phyloP scores from a whole-genome alignment of 2,888 invertebrate species.

The Glyphotaelius pellucidus region DNA sequence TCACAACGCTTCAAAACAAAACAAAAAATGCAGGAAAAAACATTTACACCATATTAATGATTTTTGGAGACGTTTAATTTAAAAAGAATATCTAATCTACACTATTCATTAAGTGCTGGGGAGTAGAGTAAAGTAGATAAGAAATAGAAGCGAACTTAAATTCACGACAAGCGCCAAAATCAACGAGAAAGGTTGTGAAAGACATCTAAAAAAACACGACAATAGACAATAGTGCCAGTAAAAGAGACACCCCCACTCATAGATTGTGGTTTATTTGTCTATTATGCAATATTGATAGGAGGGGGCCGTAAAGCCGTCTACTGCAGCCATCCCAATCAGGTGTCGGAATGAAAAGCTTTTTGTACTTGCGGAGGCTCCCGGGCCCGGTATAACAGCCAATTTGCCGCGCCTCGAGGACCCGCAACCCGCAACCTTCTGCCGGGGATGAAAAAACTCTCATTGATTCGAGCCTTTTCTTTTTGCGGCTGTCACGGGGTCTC shows the following conservation, averaged over 20 bases:
- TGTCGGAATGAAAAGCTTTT: slow-evolving; percentile 54
- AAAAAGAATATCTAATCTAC: too few species aligned
- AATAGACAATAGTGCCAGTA: not conserved
- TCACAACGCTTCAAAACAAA: too few species aligned
- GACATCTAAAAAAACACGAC: not conserved
- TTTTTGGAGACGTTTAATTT: too few species aligned
- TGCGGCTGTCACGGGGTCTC: slow-evolving; percentile 56
- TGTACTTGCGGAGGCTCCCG: slow-evolving; percentile 21
- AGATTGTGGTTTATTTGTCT: slow-evolving; percentile 29
- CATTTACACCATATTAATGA: too few species aligned
- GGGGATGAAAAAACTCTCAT: slow-evolving; percentile 52
- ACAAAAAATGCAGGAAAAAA: too few species aligned
- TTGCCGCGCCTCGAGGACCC: slow-evolving; percentile 34
- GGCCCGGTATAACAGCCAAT: slow-evolving; percentile 54
- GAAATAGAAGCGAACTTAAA: not conserved
- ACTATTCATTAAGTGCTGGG: too few species aligned
- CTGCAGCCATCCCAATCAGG: slow-evolving; percentile 50
- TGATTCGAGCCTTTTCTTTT: slow-evolving; percentile 64
- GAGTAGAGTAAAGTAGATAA: not conserved
- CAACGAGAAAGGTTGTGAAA: not conserved
- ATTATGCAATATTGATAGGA: slow-evolving; percentile 43
- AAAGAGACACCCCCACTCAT: slow-evolving; percentile 3
- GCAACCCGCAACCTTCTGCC: slow-evolving; percentile 6
- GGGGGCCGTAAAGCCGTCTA: slow-evolving; percentile 13
- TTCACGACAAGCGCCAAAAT: not conserved